Evolutionary conservation across 2,797 vertebrate species (phyloP).

Genomic region (Margarornis squamiger): DNA sequence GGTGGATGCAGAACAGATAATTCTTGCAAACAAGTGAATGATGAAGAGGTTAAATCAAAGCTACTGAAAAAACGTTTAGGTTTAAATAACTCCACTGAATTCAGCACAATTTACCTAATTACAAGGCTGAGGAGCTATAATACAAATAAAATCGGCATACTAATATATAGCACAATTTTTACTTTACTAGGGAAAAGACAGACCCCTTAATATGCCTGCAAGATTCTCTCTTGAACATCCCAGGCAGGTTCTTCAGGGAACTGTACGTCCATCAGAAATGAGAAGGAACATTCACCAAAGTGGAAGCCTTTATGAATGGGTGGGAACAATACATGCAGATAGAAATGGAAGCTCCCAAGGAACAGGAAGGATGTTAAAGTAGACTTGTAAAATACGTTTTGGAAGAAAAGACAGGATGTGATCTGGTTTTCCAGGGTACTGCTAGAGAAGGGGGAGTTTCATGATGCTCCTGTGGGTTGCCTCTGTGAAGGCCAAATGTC

Average conservation of each 20-base stretch:
- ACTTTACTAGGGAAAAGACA: background rate
- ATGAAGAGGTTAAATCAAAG: constrained; percentile 20
- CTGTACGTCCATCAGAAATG: rapidly evolving
- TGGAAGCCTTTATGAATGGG: background rate
- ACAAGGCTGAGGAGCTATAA: background rate
- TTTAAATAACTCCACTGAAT: background rate
- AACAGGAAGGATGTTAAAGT: background rate
- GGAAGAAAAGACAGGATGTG: background rate
- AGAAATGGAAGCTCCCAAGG: background rate
- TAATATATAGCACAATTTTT: background rate
- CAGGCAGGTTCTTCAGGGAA: background rate
- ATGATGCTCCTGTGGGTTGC: background rate
- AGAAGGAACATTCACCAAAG: background rate
- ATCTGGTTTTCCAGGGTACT: background rate
- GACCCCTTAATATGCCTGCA: background rate
- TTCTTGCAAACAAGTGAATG: constrained; percentile 23
- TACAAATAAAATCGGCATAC: background rate
- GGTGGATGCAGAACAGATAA: constrained; percentile 1
- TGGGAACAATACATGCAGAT: background rate
- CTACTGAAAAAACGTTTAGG: background rate
- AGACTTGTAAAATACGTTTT: background rate
- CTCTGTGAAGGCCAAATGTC: background rate
- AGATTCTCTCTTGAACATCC: background rate
- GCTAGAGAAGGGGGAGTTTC: background rate
- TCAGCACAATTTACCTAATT: background rate